phyloP scores from a whole-genome alignment of 2,113 vertebrate genomes.

The Rhinoderma darwinii region DNA sequence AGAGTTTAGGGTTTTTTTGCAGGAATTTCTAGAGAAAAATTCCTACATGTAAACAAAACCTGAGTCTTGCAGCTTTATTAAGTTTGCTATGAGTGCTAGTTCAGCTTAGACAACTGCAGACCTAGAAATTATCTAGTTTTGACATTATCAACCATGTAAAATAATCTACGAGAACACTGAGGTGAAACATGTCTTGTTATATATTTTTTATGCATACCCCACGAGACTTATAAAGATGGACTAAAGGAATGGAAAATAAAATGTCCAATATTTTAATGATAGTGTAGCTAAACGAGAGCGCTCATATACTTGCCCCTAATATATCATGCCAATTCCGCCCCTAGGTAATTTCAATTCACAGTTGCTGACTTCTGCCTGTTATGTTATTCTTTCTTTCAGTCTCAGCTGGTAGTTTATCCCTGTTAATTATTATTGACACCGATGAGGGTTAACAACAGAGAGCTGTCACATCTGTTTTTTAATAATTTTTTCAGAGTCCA shows the following conservation, averaged over 20 bases:
- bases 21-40: no score
- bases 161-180: neutral
- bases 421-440: conserved; percentile 20
- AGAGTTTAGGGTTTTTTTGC: no score
- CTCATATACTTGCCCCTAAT: neutral
- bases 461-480: neutral
- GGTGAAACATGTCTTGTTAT: neutral
- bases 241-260: neutral
- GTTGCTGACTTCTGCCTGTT: neutral
- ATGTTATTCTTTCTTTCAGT: neutral
- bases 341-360: neutral
- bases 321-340: neutral
- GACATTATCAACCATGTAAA: neutral
- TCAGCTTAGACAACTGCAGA: no score
- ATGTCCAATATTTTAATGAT: neutral
- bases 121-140: no score
- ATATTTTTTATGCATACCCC: neutral
- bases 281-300: neutral
- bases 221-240: neutral
- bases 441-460: neutral
- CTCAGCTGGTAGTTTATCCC: neutral
- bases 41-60: no score
- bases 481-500: neutral
- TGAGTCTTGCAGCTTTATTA: no score
- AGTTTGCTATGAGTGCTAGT: no score